Base-by-base conservation (phyloP, 2,888 invertebrate genomes). In the Ceramica pisi region DNA sequence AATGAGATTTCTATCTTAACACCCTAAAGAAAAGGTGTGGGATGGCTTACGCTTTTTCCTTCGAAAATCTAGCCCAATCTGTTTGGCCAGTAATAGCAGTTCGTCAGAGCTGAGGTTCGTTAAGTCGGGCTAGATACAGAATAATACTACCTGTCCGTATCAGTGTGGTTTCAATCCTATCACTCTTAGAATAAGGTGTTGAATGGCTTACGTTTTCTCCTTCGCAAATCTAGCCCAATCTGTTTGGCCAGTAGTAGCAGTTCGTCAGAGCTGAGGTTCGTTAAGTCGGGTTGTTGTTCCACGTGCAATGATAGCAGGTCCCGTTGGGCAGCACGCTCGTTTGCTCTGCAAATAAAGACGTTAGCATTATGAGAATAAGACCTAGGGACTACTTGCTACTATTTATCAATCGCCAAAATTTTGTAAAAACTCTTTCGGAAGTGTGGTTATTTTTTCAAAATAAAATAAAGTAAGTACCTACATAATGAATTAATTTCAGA, bases 291-390 rank as follows among this genome's bases (percentile, higher is more conserved):
- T 78, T 90, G 87, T 71, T 88, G 82, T 83, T 90, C 93, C 94
- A 95, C 69, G 82, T 94, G 94, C 92, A 94, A 61, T 85, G 94
- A 95, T 91, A 96, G 72, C 93, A 95, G 68, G 85, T 92, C 87
- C 68, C 94, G 91, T 75, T 92, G 89, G 88, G 89, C 79, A 71
- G 91, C 85, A 62, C 95, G 92, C 74, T 93, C 89, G 80, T 82
- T 90, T 86, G 94, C 90, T 90, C 95, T 96, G 87, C 26, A 74
- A 78, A 31, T 53, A 4, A 12, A 19, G 8, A 62, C 19, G 35
- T 51, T 14, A 64, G 1, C 4, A 0, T 0, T 6, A 10, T 59
- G 0, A 72, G 26, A n/a, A 71, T 38, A 68, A 35, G 41, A 9
- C 1, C 0, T 53, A n/a, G n/a, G n/a, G n/a, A n/a, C n/a, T n/a